These are phyloP conservation scores for Spheniscus humboldti DNA, from an alignment of 2,797 vertebrate species.

Conservation along the genomic window DNA sequence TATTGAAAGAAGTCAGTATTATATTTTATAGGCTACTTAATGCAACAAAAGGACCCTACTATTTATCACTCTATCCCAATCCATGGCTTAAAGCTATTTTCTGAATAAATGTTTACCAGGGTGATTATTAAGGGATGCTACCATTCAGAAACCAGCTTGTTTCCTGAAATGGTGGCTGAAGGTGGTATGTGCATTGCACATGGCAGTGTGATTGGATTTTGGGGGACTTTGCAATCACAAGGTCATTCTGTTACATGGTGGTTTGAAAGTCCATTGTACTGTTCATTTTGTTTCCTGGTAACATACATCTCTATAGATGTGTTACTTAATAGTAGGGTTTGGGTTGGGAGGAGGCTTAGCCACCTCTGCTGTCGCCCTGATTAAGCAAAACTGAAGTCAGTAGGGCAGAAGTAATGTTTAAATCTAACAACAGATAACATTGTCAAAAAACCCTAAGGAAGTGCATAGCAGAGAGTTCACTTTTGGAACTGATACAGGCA, in stretches of 20 bases:
- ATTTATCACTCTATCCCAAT: not conserved
- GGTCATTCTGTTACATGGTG: slow-evolving; percentile 68
- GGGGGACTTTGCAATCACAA: slow-evolving; percentile 42
- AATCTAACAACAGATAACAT: not conserved
- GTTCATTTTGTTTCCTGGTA: slow-evolving; percentile 75
- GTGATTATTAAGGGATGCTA: not conserved
- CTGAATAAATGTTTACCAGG: not conserved
- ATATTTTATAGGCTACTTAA: not conserved
- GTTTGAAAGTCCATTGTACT: slow-evolving; percentile 69
- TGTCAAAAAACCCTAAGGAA: not conserved
- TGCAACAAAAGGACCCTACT: not conserved
- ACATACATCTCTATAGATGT: slow-evolving; percentile 62
- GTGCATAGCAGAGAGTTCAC: not conserved
- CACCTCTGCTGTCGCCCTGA: not conserved
- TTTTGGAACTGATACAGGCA: not conserved
- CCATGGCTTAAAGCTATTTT: not conserved
- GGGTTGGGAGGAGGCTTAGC: not conserved
- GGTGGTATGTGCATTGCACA: fast-evolving
- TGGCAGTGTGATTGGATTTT: not conserved
- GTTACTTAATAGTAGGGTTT: not conserved
- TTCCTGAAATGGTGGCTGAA: not conserved
- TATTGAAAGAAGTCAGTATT: not conserved
- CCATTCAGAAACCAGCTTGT: not conserved
- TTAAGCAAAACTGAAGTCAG: not conserved
- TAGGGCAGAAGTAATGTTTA: not conserved